A percentile compares a stretch with the other conserved stretches of the same genome.
These are phyloP conservation scores for Dasypus novemcinctus DNA, from an alignment of 2,113 vertebrate species.

Conservation along the genomic window DNA sequence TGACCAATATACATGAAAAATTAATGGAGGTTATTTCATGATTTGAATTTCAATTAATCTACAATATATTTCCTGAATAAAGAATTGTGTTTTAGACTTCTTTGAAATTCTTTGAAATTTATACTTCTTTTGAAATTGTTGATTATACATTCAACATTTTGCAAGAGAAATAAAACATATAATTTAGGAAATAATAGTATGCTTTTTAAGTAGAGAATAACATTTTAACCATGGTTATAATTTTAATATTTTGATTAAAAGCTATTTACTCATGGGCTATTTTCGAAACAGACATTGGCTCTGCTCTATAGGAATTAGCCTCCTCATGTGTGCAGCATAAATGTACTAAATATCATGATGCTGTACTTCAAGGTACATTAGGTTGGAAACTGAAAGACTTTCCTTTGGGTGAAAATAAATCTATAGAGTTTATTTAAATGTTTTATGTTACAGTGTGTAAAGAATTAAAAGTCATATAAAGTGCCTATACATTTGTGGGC, in stretches of 20 bases:
- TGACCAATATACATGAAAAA: slow-evolving; percentile 30
- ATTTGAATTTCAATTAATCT: slow-evolving; percentile 34
- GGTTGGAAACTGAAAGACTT: background rate
- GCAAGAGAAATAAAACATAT: background rate
- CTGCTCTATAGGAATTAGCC: background rate
- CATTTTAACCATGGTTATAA: background rate
- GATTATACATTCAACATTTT: background rate
- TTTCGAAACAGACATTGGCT: background rate
- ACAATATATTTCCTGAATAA: background rate
- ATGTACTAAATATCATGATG: background rate
- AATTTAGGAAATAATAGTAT: background rate
- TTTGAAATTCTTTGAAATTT: no score
- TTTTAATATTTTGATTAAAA: background rate
- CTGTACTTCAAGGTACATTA: background rate
- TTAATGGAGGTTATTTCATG: background rate
- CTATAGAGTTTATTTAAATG: background rate
- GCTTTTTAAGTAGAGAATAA: background rate
- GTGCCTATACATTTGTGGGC: background rate
- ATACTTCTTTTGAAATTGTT: no score
- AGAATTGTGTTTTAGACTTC: background rate
- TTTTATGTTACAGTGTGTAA: background rate
- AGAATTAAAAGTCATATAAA: background rate
- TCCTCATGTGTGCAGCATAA: background rate
- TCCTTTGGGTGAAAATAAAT: background rate
- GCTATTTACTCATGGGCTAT: background rate